Conservation (phyloP, 1,140 invertebrate species). For the Lordiphosa stackelbergi region DNA sequence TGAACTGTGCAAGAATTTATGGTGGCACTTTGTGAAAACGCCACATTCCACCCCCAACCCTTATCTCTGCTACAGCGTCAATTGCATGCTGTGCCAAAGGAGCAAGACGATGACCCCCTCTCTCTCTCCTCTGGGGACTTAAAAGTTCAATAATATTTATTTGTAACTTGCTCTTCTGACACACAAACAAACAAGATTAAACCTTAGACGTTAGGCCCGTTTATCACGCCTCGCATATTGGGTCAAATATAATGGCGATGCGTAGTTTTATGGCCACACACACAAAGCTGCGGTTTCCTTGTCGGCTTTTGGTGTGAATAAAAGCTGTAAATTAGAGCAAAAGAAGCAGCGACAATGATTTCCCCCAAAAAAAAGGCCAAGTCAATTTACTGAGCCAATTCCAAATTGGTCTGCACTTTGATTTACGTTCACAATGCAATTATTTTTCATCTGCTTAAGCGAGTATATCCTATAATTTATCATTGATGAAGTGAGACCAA, state of each 20-base stretch:
- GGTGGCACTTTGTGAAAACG: conserved; percentile 60
- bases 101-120: too few relatives aligned
- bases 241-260: conserved; percentile 49
- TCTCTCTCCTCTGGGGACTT: conserved; percentile 46
- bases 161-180: conserved; percentile 69
- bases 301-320: neutral
- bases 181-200: conserved; percentile 54
- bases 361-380: conserved; percentile 31
- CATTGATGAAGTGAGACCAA: too few relatives aligned
- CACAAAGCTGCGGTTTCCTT: conserved; percentile 6
- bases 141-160: conserved; percentile 76
- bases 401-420: conserved; percentile 38
- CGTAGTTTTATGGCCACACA: conserved; percentile 43
- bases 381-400: conserved; percentile 59
- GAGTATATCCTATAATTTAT: too few relatives aligned
- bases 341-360: conserved; percentile 37
- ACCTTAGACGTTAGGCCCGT: conserved; percentile 37
- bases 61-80: conserved; percentile 22
- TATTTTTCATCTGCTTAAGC: conserved; percentile 24
- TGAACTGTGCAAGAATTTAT: conserved; percentile 72
- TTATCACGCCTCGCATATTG: conserved; percentile 62
- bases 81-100: conserved; percentile 39
- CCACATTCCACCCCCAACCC: conserved; percentile 15
- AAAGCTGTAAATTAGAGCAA: conserved; percentile 47
- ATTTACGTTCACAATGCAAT: conserved; percentile 46